Base-by-base conservation (phyloP, 1,140 invertebrate species). In the Pogonognathellus flavescens region DNA sequence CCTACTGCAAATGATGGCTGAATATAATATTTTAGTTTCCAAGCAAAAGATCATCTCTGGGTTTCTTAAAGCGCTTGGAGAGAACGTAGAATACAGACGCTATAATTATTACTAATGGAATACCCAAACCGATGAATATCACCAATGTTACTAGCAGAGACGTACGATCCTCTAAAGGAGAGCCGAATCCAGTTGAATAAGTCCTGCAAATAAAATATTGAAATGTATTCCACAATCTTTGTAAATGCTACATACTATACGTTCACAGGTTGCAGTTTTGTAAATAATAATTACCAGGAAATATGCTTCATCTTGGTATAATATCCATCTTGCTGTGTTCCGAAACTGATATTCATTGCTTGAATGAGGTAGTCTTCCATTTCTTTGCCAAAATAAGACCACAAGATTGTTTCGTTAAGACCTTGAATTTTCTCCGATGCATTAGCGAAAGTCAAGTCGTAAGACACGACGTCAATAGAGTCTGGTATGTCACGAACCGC, bases 61-160 rank as follows among this genome's bases (percentile, higher is more conserved):
- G 87, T 16, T 57, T 80, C 9, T 81, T 59, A 1, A 85, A 4
- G n/a, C 86, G 53, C 53, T 86, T 86, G 0, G 84, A 55, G 10
- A 85, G 0, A 4, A 87, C 13, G 70, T 86, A 87, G 16, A 87
- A 41, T 13, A 85, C 72, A 57, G 88, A 25, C 3, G 59, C 60
- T 7, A 84, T n/a, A 41, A 89, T 87, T n/a, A 89, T 87, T 11
- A 89, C 0, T 0, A 66, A 41, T n/a, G 88, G 88, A 49, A 89
- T 84, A n/a, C 88, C 88, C n/a, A 89, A 57, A 7, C 88, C 88
- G 16, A 88, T 83, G 5, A 66, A 55, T 11, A 89, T 41, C 8
- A 87, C 85, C 0, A 89, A 18, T 22, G 86, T 87, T 2, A 89
- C 87, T 10, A 88, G 20, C 6, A 87, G 18, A 16, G 86, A 88